phyloP scores from a whole-genome alignment of 2,113 vertebrate species.

The Callipepla squamata region DNA sequence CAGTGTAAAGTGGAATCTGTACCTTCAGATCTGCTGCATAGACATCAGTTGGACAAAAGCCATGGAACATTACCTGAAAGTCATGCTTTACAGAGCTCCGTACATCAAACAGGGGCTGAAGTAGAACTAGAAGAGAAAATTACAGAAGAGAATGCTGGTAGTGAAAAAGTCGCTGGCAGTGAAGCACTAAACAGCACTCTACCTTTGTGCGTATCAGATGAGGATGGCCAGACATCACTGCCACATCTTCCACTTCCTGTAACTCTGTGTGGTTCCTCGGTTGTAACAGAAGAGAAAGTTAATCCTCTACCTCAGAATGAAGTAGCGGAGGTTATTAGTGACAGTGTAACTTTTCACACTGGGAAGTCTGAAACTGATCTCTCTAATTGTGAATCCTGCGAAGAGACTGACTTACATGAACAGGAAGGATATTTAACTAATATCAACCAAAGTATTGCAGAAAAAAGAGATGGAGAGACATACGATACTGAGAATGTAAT shows the following conservation, averaged over 20 bases:
- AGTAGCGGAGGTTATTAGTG: conserved; percentile 68
- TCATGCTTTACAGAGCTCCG: conserved; percentile 12
- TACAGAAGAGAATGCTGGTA: conserved; percentile 2
- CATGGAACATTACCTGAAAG: conserved; percentile 9
- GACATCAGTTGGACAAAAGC: background rate
- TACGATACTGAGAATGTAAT: background rate
- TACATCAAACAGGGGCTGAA: conserved; percentile 7
- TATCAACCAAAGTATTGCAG: background rate
- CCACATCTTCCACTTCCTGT: conserved; percentile 82
- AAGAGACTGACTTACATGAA: conserved; percentile 21
- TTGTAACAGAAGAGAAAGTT: conserved; percentile 56
- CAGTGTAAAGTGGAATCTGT: background rate
- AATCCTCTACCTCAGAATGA: conserved; percentile 40
- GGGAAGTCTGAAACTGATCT: background rate
- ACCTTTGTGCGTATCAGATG: background rate
- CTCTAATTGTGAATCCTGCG: background rate
- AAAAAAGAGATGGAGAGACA: background rate
- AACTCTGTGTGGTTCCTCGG: conserved; percentile 79
- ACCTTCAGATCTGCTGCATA: conserved; percentile 37
- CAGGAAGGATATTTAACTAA: conserved; percentile 18
- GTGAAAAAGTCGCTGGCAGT: background rate
- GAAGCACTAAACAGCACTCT: conserved; percentile 15
- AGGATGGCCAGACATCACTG: conserved; percentile 60
- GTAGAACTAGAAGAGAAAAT: conserved; percentile 14
- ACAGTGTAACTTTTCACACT: conserved; percentile 46